Base-by-base conservation (phyloP, 2,888 invertebrate genomes). In the Dorcus parallelipipedus region DNA sequence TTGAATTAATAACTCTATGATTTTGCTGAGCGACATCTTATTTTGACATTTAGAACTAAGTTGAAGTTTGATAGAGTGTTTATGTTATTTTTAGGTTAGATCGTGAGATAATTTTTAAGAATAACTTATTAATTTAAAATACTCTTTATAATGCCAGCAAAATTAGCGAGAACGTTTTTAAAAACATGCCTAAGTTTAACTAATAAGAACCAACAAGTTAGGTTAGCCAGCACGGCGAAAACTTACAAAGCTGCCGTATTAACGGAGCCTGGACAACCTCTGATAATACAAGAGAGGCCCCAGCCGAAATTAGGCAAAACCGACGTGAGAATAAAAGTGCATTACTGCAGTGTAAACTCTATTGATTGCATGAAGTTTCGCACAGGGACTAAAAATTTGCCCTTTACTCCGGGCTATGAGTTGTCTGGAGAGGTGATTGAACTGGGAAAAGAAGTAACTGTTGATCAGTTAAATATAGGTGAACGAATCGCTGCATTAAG, bases 351-450 rank as follows among this genome's bases (percentile, higher is more conserved):
- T 54, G 78, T 89, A n/a, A 89, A 88, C 74, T 81, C 83, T 49
- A 79, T 83, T 0, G 89, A 89, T 75, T 76, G 83, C 42, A 72
- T 83, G 42, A 78, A 82, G 61, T 80, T 82, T 63, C 75, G 79
- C 64, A 84, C 83, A 58, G 75, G 78, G 41, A 79, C 78, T 3
- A 70, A 69, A 1, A 75, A 81, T 61, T 78, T 80, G 3, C 87
- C 88, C 0, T 82, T 84, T 69, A 75, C 84, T 26, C 86, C 88
- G 53, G 89, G 89, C 5, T 85, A 83, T 73, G 89, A 89, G 74
- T 70, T 86, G 8, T 79, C 82, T 38, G 89, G 88, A 1, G 83
- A 84, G 70, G 78, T 88, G 40, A 49, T 83, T 17, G 82, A 84
- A 75, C 78, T 84, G 33, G 83, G 84, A 0, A 76, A 76, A 39